Conservation (phyloP, 2,113 vertebrate genomes). For the Stegostoma tigrinum region DNA sequence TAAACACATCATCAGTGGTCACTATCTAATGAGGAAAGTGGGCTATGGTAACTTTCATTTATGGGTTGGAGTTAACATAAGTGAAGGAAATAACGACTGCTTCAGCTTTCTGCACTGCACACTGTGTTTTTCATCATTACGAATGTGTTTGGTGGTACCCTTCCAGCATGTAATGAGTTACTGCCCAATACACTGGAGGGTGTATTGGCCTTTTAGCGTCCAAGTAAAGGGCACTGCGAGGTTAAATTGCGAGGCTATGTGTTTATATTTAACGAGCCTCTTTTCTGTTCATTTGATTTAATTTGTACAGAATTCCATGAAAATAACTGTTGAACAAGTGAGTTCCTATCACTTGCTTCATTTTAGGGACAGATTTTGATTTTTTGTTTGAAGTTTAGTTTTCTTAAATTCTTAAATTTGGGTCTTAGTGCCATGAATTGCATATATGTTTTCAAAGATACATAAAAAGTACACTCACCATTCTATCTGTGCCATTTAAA, state of each 20-base stretch:
- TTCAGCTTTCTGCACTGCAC: background rate
- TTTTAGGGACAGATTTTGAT: too few relatives aligned
- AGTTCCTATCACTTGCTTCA: background rate
- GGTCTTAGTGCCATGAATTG: background rate
- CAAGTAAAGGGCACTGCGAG: background rate
- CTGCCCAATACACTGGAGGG: background rate
- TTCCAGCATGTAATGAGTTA: background rate
- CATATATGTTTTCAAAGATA: background rate
- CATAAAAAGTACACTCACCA: constrained; percentile 59
- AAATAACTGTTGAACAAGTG: background rate
- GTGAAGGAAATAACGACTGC: background rate
- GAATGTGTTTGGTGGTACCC: background rate
- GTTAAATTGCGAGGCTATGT: background rate
- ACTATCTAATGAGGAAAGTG: too few relatives aligned
- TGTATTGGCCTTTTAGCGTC: background rate
- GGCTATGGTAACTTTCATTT: too few relatives aligned
- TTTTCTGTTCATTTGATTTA: background rate
- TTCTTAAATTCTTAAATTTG: background rate
- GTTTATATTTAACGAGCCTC: background rate
- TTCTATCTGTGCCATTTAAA: constrained; percentile 86
- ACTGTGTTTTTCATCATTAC: background rate
- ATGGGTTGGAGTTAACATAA: too few relatives aligned
- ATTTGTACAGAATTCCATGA: background rate
- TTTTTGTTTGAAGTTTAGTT: background rate
- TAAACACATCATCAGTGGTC: too few relatives aligned